Conservation (phyloP, 1,140 invertebrate genomes). For the Drosophila kohkoa region DNA sequence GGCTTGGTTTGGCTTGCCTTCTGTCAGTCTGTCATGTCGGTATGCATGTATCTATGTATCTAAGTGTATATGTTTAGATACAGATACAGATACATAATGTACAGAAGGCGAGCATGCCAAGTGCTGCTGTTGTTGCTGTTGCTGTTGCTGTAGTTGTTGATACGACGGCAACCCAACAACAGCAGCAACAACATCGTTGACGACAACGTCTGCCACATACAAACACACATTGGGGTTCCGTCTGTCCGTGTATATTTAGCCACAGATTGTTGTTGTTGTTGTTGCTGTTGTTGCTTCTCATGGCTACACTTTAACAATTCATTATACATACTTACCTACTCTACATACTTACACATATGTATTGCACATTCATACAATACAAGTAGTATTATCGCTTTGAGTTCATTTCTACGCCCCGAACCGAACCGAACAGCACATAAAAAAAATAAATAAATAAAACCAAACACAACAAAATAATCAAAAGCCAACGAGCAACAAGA, state of each 20-base stretch:
- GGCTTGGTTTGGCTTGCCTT: no score
- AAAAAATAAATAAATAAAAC: no score
- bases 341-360: constrained; percentile 17
- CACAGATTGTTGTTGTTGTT: constrained; percentile 32
- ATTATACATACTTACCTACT: constrained; percentile 34
- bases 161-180: constrained; percentile 16
- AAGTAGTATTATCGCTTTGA: constrained; percentile 22
- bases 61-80: constrained; percentile 61
- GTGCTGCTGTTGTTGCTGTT: constrained; percentile 51
- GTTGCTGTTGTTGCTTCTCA: constrained; percentile 27
- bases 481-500: not conserved
- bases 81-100: constrained; percentile 79
- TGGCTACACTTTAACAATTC: constrained; percentile 54
- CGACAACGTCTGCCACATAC: constrained; percentile 8
- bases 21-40: constrained; percentile 8
- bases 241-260: constrained; percentile 22
- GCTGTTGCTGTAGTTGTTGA: constrained; percentile 55
- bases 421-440: not conserved
- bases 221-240: constrained; percentile 17
- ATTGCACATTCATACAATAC: constrained; percentile 8
- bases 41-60: constrained; percentile 17
- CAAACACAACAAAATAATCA: not conserved
- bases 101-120: constrained; percentile 51
- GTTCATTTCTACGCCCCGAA: constrained; percentile 15
- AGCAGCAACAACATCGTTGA: constrained; percentile 26